Base-by-base conservation (phyloP, 1,140 invertebrate species). In the Berghia stephanieae region DNA sequence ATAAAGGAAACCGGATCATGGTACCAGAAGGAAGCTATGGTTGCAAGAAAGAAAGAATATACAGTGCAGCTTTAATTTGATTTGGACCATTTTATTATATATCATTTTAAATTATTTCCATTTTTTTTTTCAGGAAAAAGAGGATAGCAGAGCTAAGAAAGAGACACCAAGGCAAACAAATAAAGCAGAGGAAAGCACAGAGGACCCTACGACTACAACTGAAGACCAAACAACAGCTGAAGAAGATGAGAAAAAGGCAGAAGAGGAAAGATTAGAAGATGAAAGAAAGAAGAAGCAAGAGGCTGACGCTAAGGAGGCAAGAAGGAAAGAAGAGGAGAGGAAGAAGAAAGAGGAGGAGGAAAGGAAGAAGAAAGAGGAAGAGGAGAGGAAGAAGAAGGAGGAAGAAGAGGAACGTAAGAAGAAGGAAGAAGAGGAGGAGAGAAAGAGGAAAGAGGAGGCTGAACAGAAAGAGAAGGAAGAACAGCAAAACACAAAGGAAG, bases 151-250 rank as follows among this genome's bases (percentile, higher is more conserved):
- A 10, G 18, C 57, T 16, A 63, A 31, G 27, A 63, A 63, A 31
- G 27, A 63, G 57, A n/a, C n/a, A n/a, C n/a, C n/a, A n/a, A n/a
- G n/a, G n/a, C n/a, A n/a, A n/a, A n/a, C n/a, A n/a, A n/a, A n/a
- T n/a, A n/a, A n/a, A n/a, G n/a, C n/a, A n/a, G 10, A 63, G 57
- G 57, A 63, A 63, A 63, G 34, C n/a, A 49, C 46, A 13, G 46
- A 49, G 27, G 57, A 63, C 10, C 13, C 18, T 8, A 63, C 18
- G 34, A 31, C 6, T 13, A 16, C 10, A 16, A 38, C 27, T 10
- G 27, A 31, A 40, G 27, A 31, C 16, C 10, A 31, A 40, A 10
- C 34, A 40, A 68, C 10, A 40, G 5, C 10, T 13, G 66, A 68
- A 40, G 36, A 68, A 68, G 36, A 68, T 10, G 66, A 68, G 24